phyloP scores from a whole-genome alignment of 2,888 invertebrate species.

The Alloplasta piceator region DNA sequence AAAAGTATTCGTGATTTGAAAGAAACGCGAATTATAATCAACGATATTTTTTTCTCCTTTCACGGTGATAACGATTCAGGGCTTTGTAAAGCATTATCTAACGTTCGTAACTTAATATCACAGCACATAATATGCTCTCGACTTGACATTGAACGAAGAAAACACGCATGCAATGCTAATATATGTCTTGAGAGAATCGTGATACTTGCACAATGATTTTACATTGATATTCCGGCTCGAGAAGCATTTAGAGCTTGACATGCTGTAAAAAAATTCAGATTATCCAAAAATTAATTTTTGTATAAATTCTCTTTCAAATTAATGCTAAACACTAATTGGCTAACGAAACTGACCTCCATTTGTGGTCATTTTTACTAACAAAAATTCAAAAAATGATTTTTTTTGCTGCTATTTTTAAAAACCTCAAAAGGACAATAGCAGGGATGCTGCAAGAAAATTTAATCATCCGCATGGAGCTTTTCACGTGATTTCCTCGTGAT shows the following conservation, averaged over 20 bases:
- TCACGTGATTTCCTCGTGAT: constrained; percentile 49
- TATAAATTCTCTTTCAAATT: no score
- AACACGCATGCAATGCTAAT: constrained; percentile 2
- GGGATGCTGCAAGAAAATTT: constrained; percentile 15
- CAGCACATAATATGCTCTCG: background rate
- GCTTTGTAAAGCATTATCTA: background rate
- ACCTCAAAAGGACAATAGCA: constrained; percentile 4
- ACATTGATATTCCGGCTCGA: no score
- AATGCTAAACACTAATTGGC: no score
- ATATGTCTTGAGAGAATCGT: constrained; percentile 4
- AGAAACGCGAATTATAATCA: background rate
- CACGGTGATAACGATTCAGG: constrained; percentile 1
- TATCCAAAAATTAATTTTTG: no score
- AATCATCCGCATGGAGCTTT: constrained; percentile 23
- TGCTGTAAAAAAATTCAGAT: no score
- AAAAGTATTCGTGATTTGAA: no score
- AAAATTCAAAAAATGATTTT: no score
- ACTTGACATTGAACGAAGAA: constrained; percentile 32
- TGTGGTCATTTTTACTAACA: no score
- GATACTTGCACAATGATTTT: constrained; percentile 16
- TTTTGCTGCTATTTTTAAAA: background rate
- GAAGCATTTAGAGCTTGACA: no score
- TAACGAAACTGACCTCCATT: no score
- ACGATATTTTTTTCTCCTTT: background rate
- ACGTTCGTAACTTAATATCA: background rate